Conservation (phyloP, 2,113 vertebrate genomes). For the Panthera tigris region DNA sequence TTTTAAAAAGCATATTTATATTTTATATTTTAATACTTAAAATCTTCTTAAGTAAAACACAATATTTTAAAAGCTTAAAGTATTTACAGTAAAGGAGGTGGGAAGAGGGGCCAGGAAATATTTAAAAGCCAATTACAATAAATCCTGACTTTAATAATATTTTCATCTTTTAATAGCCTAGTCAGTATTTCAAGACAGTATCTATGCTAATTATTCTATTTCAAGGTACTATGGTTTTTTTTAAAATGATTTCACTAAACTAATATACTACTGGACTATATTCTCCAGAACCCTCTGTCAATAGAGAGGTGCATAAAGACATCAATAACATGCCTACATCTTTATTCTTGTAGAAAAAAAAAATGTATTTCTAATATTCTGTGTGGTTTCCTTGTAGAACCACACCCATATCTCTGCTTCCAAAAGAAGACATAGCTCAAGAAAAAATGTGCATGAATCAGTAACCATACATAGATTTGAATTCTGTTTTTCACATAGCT, state of each 20-base stretch:
- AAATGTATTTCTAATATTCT: background rate
- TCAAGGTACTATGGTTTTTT: background rate
- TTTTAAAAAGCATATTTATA: background rate
- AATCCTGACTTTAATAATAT: background rate
- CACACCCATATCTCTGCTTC: slow-evolving; percentile 46
- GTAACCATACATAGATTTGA: background rate
- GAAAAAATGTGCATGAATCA: slow-evolving; percentile 53
- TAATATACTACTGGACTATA: background rate
- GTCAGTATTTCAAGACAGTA: background rate
- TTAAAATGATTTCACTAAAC: background rate
- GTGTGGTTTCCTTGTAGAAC: slow-evolving; percentile 20
- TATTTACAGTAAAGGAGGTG: background rate
- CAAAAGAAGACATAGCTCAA: slow-evolving; percentile 53
- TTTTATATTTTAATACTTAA: background rate
- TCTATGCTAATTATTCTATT: background rate
- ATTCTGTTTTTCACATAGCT: background rate
- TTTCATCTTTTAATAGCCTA: background rate
- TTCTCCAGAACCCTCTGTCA: background rate
- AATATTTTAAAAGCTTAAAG: background rate
- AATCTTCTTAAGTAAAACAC: background rate
- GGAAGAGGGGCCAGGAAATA: background rate
- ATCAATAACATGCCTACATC: background rate
- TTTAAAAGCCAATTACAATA: background rate
- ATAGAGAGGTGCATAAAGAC: background rate
- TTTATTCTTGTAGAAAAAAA: background rate